A percentile compares a stretch with the other conserved stretches of the same genome.
Conservation (phyloP, 92 coral and sea anemone genomes). For the Desmophyllum pertusum region DNA sequence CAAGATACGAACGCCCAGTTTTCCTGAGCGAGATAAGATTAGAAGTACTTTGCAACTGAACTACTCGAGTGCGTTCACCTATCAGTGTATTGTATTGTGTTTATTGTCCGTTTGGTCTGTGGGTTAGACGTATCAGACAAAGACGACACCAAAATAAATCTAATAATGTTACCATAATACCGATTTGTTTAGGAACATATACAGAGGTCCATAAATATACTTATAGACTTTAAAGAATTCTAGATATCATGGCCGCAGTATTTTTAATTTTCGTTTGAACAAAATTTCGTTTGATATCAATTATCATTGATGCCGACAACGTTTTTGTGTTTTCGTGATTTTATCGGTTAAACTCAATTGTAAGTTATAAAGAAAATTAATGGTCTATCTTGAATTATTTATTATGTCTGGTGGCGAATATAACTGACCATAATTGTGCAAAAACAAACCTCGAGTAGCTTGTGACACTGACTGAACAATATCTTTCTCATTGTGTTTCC, state of each 20-base stretch:
- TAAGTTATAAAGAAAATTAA: background rate
- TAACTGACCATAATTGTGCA: too few relatives aligned
- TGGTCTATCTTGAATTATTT: background rate
- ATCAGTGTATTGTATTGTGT: too few relatives aligned
- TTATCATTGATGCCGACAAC: background rate
- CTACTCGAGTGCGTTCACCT: too few relatives aligned
- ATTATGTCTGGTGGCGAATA: background rate
- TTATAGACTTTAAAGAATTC: too few relatives aligned
- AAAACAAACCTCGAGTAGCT: too few relatives aligned
- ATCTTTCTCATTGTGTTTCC: too few relatives aligned
- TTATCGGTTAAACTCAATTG: background rate
- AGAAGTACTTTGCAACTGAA: too few relatives aligned
- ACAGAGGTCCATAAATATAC: too few relatives aligned
- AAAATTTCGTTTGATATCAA: background rate
- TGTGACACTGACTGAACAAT: too few relatives aligned
- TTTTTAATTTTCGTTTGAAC: background rate
- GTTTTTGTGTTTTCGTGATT: background rate
- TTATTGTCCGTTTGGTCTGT: background rate
- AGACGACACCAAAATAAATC: background rate
- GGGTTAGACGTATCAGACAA: background rate
- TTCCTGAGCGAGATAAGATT: conserved; percentile 24
- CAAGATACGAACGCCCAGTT: too few relatives aligned
- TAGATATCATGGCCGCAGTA: background rate
- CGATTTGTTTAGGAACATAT: background rate
- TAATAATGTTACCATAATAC: background rate